Base-by-base conservation (phyloP, 2,113 vertebrate species). In the Boulengeromyrus knoepffleri region DNA sequence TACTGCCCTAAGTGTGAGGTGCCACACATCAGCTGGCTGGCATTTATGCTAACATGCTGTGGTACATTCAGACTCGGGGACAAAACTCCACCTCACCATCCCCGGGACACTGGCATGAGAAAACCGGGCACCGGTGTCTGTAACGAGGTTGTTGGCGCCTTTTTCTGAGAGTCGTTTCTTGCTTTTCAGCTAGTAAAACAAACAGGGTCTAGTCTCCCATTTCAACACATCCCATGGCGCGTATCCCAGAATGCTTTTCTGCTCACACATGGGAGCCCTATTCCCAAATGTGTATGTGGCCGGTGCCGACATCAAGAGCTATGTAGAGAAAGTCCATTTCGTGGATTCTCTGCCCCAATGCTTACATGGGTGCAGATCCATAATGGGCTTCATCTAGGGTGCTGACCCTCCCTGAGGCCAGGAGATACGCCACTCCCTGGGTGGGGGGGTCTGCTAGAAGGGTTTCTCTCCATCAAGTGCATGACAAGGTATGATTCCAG, bases 361-460 rank as follows among this genome's bases (percentile, higher is more conserved):
- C 4, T 87, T 49, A 90, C 77, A n/a, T 49, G 39, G 89, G 88
- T 45, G 53, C 42, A 88, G 36, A 62, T 91, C 89, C 84, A 91
- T 93, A 89, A 85, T 90, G 89, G 91, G 91, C 90, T 92, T 90
- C 88, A 50, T 89, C 62, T 91, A 91, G 89, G 92, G 88, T 24
- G 83, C 84, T 89, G 80, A 90, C 45, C 90, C 92, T 91, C 92
- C 94, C 92, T 92, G 90, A 91, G 89, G 92, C 89, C 91, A 3
- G 36, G 89, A 92, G 91, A 89, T 91, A 87, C 27, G 70, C 70
- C 45, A 31, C 36, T 90, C 39, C 49, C 87, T 83, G 91, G 89
- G 86, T 47, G 87, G 62, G 85, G 70, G 39, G 50, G 13, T 83
- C 19, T 83, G 13, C 6, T 24, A 56, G 19, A 56, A 56, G 53